phyloP scores from a whole-genome alignment of 2,113 vertebrate species.

The Limnothrissa miodon region DNA sequence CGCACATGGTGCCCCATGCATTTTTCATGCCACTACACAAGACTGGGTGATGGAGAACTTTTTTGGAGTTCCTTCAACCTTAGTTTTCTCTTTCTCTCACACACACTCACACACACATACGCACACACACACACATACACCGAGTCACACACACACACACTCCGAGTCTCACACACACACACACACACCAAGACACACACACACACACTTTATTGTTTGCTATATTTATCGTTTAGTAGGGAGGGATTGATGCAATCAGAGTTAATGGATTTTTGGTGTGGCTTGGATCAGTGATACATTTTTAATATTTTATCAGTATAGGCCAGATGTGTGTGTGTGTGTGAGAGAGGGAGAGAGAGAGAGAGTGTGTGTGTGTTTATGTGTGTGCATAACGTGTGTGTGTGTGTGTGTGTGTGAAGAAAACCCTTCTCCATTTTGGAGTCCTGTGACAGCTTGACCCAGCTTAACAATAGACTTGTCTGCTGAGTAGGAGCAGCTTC shows the following conservation, averaged over 20 bases:
- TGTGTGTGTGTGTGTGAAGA: not conserved
- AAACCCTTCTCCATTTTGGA: not conserved
- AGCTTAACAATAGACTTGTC: not conserved
- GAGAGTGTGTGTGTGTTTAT: not conserved
- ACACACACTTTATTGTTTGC: constrained; percentile 30
- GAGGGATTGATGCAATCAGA: constrained; percentile 64
- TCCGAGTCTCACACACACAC: not conserved
- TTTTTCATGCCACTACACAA: constrained; percentile 60
- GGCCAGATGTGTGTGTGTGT: constrained; percentile 47
- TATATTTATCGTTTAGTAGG: constrained; percentile 67
- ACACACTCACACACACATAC: constrained; percentile 4
- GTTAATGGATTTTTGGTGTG: constrained; percentile 70
- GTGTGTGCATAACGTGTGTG: not conserved
- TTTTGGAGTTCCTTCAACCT: constrained; percentile 15
- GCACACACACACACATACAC: not conserved
- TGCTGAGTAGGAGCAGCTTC: not conserved
- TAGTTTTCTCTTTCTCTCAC: not conserved
- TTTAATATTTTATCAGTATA: constrained; percentile 73
- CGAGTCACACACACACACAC: constrained; percentile 25
- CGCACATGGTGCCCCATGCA: constrained; percentile 61
- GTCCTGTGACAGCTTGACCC: not conserved
- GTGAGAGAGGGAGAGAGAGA: not conserved
- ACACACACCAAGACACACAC: not conserved
- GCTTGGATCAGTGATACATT: constrained; percentile 69
- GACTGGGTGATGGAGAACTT: constrained; percentile 36